These are phyloP conservation scores for Corvus hawaiiensis DNA, from an alignment of 2,113 vertebrate species.

Conservation along the genomic window DNA sequence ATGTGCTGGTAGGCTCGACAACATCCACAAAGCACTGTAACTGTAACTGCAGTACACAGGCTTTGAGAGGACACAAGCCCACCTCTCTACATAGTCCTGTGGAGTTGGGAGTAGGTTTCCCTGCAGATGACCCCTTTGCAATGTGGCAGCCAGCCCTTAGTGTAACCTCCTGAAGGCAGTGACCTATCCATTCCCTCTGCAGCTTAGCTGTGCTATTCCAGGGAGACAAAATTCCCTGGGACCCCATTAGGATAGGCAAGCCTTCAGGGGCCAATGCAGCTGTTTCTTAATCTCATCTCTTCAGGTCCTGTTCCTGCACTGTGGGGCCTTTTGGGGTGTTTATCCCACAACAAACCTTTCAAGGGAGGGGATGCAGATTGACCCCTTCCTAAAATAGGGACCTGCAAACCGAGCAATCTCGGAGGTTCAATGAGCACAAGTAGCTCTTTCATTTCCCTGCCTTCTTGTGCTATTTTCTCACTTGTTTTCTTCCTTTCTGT, in stretches of 20 bases:
- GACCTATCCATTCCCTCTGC: accelerated
- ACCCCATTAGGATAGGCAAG: neutral
- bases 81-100: neutral
- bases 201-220: neutral
- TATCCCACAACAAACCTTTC: neutral
- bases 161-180: neutral
- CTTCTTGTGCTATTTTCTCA: neutral
- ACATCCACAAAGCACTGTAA: neutral
- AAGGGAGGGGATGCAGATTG: neutral
- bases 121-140: neutral
- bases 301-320: neutral
- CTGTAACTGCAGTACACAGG: accelerated
- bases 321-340: neutral
- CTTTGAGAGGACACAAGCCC: neutral
- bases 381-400: neutral
- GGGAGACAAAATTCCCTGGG: neutral
- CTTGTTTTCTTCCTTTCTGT: neutral
- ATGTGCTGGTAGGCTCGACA: neutral
- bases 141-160: neutral
- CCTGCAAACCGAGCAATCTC: accelerated
- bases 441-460: neutral
- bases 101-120: neutral
- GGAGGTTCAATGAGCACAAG: neutral
- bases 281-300: neutral
- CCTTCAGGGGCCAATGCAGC: too few relatives aligned